A percentile compares a stretch with the other conserved stretches of the same genome.
These are phyloP conservation scores for Lepisosteus oculatus DNA, from an alignment of 2,113 vertebrate genomes.

Conservation along the genomic window DNA sequence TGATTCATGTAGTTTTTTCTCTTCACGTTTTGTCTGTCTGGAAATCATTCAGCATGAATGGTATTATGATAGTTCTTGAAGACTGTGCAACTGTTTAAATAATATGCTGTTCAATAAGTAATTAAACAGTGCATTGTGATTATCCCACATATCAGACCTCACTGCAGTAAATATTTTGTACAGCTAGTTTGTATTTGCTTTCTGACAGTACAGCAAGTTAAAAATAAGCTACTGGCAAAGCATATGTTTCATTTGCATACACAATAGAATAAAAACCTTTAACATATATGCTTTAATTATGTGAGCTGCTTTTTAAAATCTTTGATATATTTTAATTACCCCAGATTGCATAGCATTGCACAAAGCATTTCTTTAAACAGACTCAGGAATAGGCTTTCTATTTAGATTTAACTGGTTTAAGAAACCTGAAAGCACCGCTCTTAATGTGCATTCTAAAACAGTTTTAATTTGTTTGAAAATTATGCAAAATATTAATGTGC, in stretches of 20 bases:
- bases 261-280: slow-evolving; percentile 38
- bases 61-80: slow-evolving; percentile 27
- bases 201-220: slow-evolving; percentile 40
- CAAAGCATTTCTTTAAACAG: background rate
- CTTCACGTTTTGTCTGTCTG: background rate
- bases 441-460: no score
- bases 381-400: no score
- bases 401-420: no score
- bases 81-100: slow-evolving; percentile 17
- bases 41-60: slow-evolving; percentile 38
- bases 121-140: slow-evolving; percentile 37
- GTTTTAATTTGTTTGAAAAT: no score
- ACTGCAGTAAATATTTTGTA: slow-evolving; percentile 55
- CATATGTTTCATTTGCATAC: slow-evolving; percentile 57
- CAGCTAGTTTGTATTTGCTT: slow-evolving; percentile 42
- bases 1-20: background rate
- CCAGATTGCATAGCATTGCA: background rate
- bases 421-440: no score
- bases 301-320: slow-evolving; percentile 8
- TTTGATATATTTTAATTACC: slow-evolving; percentile 11
- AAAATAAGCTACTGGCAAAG: slow-evolving; percentile 46
- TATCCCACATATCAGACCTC: slow-evolving; percentile 38
- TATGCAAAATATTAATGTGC: no score
- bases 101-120: slow-evolving; percentile 48
- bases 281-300: slow-evolving; percentile 41